These are phyloP conservation scores for Ispidina picta DNA, from an alignment of 2,797 vertebrate species.

Conservation along the genomic window DNA sequence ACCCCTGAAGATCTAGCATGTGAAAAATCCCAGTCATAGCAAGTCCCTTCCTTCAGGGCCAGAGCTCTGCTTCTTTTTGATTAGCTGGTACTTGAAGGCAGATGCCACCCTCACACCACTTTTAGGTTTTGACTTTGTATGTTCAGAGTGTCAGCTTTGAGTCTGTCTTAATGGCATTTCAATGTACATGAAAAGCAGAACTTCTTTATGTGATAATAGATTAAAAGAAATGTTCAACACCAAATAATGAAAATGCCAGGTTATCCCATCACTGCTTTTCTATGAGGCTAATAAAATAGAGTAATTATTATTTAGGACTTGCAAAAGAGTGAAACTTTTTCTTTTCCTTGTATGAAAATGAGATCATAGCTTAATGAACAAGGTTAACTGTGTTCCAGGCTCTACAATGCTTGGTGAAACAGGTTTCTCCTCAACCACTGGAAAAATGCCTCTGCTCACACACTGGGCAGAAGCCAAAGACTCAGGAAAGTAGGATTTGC, in stretches of 20 bases:
- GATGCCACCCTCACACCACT: background rate
- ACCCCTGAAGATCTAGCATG: background rate
- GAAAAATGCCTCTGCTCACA: background rate
- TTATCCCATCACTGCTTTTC: background rate
- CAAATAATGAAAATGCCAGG: background rate
- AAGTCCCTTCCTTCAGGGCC: background rate
- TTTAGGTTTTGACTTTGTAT: background rate
- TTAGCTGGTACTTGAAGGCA: background rate
- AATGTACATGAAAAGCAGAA: background rate
- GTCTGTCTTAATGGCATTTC: background rate
- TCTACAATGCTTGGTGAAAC: rapidly evolving
- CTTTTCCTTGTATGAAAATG: background rate
- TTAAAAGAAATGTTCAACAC: background rate
- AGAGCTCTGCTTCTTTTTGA: background rate
- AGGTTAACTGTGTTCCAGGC: background rate
- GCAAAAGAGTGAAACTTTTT: background rate
- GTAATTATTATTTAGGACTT: background rate
- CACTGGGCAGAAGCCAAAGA: background rate
- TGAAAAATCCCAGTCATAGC: background rate
- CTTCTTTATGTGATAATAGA: background rate
- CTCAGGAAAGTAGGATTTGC: background rate
- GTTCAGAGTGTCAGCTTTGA: background rate
- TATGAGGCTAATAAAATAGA: background rate
- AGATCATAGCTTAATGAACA: background rate
- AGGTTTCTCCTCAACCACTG: background rate